Conservation (phyloP, 2,113 vertebrate genomes). For the Abramis brama region DNA sequence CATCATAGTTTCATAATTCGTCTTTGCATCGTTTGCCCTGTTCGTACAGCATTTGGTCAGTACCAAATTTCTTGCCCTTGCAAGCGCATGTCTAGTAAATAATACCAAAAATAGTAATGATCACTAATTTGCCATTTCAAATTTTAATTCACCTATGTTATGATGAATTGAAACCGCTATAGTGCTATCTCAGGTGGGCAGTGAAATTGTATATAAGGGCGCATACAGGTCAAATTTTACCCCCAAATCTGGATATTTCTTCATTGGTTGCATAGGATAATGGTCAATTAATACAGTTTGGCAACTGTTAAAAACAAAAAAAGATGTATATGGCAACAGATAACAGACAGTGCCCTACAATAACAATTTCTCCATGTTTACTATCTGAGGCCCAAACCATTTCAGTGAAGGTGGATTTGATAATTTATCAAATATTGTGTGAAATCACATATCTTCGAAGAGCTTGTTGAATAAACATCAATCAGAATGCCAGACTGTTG, state of each 20-base stretch:
- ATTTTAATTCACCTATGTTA: not conserved
- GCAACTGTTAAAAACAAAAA: not conserved
- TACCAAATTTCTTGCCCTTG: not conserved
- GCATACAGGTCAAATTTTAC: not conserved
- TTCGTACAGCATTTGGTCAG: not conserved
- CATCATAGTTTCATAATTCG: not conserved
- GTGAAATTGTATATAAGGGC: not conserved
- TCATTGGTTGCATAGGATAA: not conserved
- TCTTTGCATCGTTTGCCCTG: slow-evolving; percentile 1
- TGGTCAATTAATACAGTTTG: not conserved
- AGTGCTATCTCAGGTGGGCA: slow-evolving; percentile 19
- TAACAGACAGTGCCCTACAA: not conserved
- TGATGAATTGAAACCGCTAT: not conserved
- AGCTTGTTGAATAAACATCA: not conserved
- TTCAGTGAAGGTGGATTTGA: not conserved
- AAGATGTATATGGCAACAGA: not conserved
- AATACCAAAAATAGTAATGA: not conserved
- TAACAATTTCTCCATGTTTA: not conserved
- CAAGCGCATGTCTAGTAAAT: not conserved
- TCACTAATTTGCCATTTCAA: not conserved
- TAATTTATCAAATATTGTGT: not conserved
- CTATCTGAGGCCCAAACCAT: not conserved
- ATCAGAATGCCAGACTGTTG: not conserved
- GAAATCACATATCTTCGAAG: not conserved
- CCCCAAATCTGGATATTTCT: not conserved